phyloP scores from a whole-genome alignment of 2,797 vertebrate genomes.

The Babyrousa celebensis region DNA sequence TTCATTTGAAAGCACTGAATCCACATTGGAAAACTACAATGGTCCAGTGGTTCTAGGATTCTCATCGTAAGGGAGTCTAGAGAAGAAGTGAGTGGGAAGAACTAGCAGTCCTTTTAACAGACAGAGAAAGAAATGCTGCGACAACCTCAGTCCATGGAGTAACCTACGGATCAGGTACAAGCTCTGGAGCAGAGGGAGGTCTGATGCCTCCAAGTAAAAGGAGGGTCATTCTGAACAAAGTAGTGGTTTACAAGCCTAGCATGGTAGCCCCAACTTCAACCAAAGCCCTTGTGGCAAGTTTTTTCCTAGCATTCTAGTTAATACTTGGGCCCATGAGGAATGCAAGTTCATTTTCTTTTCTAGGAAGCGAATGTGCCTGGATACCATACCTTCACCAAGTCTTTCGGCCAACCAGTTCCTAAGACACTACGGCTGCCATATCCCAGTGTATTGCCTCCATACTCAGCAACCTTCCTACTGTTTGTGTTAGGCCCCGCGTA shows the following conservation, averaged over 20 bases:
- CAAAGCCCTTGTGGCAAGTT: background rate
- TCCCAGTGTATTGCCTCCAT: conserved; percentile 98
- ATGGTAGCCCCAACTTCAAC: background rate
- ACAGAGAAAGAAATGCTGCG: background rate
- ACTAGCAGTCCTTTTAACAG: background rate
- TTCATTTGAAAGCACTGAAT: conserved; percentile 52
- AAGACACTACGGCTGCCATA: conserved; percentile 99
- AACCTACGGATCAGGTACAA: background rate
- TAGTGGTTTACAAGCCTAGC: background rate
- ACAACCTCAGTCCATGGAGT: background rate
- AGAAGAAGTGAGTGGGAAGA: background rate
- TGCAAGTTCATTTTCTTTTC: conserved; percentile 74
- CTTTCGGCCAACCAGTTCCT: conserved; percentile 99
- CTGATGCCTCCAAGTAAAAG: background rate
- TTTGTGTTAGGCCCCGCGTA: conserved; percentile 99
- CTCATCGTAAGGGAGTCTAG: background rate
- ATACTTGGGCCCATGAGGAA: conserved; percentile 66
- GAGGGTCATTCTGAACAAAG: background rate
- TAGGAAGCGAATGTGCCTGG: conserved; percentile 75
- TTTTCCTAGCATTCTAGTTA: conserved; percentile 30
- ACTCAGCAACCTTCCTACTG: conserved; percentile 99
- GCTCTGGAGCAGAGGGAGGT: background rate
- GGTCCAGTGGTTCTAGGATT: background rate
- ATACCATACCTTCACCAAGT: conserved; percentile 98
- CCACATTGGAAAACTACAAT: background rate